These are phyloP conservation scores for Pasiphila rectangulata DNA, from an alignment of 2,888 invertebrate genomes.

Conservation along the genomic window DNA sequence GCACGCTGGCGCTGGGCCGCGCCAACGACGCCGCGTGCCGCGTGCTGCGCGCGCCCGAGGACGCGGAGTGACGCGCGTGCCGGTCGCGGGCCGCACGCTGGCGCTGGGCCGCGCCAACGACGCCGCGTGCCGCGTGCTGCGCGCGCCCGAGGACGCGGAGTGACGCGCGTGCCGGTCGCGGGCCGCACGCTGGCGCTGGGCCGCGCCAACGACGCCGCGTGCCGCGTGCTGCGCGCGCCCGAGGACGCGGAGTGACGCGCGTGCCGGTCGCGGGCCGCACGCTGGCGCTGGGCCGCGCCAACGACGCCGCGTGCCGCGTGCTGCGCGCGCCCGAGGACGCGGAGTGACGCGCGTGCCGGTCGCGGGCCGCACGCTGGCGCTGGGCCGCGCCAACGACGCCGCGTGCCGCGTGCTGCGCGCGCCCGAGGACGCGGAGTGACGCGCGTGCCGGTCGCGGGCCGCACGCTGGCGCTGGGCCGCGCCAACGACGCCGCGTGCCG, in stretches of 20 bases:
- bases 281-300: too few relatives aligned
- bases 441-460: too few relatives aligned
- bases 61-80: slow-evolving; percentile 22
- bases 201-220: slow-evolving; percentile 49
- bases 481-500: too few relatives aligned
- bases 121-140: slow-evolving; percentile 51
- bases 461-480: too few relatives aligned
- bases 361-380: too few relatives aligned
- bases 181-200: slow-evolving; percentile 51
- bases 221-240: slow-evolving; percentile 49
- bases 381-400: too few relatives aligned
- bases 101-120: slow-evolving; percentile 52
- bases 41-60: slow-evolving; percentile 42
- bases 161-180: slow-evolving; percentile 22
- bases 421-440: too few relatives aligned
- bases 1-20: slow-evolving; percentile 51
- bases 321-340: too few relatives aligned
- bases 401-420: too few relatives aligned
- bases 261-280: too few relatives aligned
- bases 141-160: slow-evolving; percentile 32
- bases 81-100: slow-evolving; percentile 41
- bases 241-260: slow-evolving; percentile 28
- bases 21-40: slow-evolving; percentile 53
- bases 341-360: too few relatives aligned
- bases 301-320: too few relatives aligned